phyloP scores from a whole-genome alignment of 2,888 invertebrate species.

The Nemotelus nigrinus region DNA sequence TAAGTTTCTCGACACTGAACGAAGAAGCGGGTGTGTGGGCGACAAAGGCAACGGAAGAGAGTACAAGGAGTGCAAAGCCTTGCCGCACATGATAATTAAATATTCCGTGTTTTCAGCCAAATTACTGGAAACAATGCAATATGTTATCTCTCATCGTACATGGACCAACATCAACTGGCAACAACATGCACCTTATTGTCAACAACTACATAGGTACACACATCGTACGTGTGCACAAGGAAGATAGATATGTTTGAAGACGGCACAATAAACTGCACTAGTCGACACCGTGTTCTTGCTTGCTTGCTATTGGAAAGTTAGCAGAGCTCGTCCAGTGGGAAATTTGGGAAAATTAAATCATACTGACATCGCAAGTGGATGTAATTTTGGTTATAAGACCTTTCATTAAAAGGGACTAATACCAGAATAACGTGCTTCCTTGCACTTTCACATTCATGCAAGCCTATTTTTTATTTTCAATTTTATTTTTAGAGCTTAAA shows the following conservation, averaged over 20 bases:
- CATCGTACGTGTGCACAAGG: constrained; percentile 33
- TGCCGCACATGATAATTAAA: constrained; percentile 50
- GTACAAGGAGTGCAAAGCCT: constrained; percentile 24
- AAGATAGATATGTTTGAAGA: constrained; percentile 39
- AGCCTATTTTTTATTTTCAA: too few relatives aligned
- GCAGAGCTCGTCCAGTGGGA: background rate
- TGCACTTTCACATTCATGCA: too few relatives aligned
- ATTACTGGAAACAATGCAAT: constrained; percentile 51
- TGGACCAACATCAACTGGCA: constrained; percentile 39
- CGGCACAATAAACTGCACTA: constrained; percentile 28
- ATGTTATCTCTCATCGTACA: constrained; percentile 48
- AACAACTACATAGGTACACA: constrained; percentile 25
- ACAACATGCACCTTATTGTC: constrained; percentile 44
- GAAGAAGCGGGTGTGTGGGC: background rate
- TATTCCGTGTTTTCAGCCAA: constrained; percentile 51
- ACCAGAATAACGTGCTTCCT: too few relatives aligned
- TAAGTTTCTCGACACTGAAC: constrained; percentile 8
- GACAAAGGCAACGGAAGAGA: background rate
- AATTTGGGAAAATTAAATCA: too few relatives aligned
- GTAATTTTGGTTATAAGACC: too few relatives aligned
- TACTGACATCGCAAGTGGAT: too few relatives aligned
- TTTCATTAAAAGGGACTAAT: too few relatives aligned
- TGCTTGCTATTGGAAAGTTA: background rate
- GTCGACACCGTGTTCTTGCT: background rate
- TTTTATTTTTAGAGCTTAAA: too few relatives aligned